Evolutionary conservation across 2,113 vertebrate genomes (phyloP), one percentile per base, ranked within the genome.

Genomic region (Silurus meridionalis): DNA sequence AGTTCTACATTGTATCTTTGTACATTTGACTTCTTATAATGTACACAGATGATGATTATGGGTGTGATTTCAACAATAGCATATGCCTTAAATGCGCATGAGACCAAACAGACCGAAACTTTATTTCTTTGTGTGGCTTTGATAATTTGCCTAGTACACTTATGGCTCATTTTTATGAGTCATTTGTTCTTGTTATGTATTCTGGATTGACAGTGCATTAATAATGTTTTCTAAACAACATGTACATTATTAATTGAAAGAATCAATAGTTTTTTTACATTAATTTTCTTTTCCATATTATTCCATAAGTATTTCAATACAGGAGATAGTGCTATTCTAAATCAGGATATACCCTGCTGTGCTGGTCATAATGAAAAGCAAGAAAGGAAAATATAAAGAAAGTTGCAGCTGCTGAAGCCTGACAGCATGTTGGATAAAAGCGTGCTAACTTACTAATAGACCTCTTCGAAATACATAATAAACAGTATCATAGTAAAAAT

Each of bases 1-100:
- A 89, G 83, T 90, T 90, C 79, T 58, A 80, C 83, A 84, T 89
- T 37, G 80, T 87, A 74, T 87, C 69, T 58, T 77, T 72, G 17
- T 48, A 19, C 37, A 72, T 72, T 72, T 72, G 37, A 48, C 21
- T 48, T 3, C 69, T 4, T 72, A 46, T 21, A 72, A 72, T 21
- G 15, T 72, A 48, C 37, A 48, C 17, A 71, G 28, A 71, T 48
- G 15, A 55, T 15, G 17, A 37, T 60, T 46, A 23, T 75, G 28
- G 23, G 58, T 46, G 58, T n/a, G 37, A 75, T 13, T 74, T 63
- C 13, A 50, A 75, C 55, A 77, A 77, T 63, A 63, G 55, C 25
- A 21, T 74, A 37, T 21, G 4, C 58, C 55, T 48, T 61, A 1
- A 75, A 52, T 46, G 17, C 52, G 46, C 21, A 72, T n/a, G 9